Evolutionary conservation across 2,888 invertebrate species (phyloP), one percentile per base, ranked within the genome.

Genomic region (Leptura quadrifasciata): DNA sequence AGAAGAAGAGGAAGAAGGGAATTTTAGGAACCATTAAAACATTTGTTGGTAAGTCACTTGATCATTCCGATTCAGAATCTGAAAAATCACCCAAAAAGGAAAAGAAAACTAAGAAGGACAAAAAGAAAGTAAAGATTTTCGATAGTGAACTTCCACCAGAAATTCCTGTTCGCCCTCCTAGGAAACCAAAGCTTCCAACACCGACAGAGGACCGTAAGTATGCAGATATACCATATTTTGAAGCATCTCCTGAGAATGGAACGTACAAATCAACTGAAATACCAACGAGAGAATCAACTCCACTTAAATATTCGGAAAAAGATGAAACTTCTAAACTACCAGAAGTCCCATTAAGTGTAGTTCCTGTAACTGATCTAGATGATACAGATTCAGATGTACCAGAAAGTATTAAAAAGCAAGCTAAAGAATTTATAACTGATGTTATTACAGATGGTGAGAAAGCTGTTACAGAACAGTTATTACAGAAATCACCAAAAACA

Each of bases 11-110:
- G 20, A 88, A 86, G 77, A 86, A 85, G 76, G 87, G 89, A 21
- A 88, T 89, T 81, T 87, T 89, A 68, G 88, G 88, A 72, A 87
- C 89, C 5, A 82, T 89, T 9, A 89, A 88, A 85, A 88, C 86
- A 64, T 87, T 89, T 72, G 89, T 89, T 57, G 85, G 86, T 65
- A 88, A 87, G 79, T 89, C 89, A 17, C 84, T 88, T 18, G 89
- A 89, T 72, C 85, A 86, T 68, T 88, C 89, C 52, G 89, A 89
- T 79, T 88, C 88, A 9, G 89, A 89, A 76, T 88, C 89, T 8
- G 89, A 89, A 79, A 88, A 87, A 83, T 86, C 87, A 2, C 85
- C 87, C 8, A 87, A 86, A 77, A 86, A 86, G 77, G 83, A 83
- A 68, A 85, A 80, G 79, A 87, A 82, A 84, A 84, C 80, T 78